Percentiles rank a stretch among this genome's conserved stretches.
Evolutionary conservation across 2,113 vertebrate genomes (phyloP).

Genomic region (Pteruthius melanotis): DNA sequence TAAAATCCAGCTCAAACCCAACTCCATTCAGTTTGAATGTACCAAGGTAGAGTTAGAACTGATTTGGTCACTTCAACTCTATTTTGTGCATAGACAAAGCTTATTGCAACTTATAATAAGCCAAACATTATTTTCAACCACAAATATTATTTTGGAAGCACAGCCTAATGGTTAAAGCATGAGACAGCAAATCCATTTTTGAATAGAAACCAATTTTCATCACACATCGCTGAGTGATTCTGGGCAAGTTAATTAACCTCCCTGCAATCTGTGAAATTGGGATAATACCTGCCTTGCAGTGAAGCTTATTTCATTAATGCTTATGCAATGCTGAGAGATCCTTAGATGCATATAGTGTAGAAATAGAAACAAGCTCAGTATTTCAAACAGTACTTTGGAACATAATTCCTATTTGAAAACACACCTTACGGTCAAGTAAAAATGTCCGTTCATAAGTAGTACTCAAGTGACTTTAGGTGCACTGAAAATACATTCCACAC

Average conservation of each 20-base stretch:
- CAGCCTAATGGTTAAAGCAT: neutral
- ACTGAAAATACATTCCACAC: neutral
- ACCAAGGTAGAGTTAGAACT: neutral
- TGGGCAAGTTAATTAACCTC: constrained; percentile 58
- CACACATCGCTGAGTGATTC: constrained; percentile 12
- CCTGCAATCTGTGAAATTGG: constrained; percentile 14
- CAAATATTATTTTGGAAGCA: neutral
- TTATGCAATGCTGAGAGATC: constrained; percentile 9
- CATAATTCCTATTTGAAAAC: neutral
- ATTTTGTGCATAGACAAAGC: neutral
- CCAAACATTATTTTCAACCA: neutral
- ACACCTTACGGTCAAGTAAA: neutral
- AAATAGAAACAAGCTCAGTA: constrained; percentile 2
- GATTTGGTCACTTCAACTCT: neutral
- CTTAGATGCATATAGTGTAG: neutral
- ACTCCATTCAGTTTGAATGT: neutral
- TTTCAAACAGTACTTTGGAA: constrained; percentile 1
- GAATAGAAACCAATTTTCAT: constrained; percentile 29
- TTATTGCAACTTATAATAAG: neutral
- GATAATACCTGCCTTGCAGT: constrained; percentile 29
- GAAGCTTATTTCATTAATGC: constrained; percentile 37
- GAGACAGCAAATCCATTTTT: neutral
- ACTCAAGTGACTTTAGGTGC: neutral
- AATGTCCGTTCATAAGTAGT: neutral
- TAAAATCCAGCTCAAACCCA: neutral